Base-by-base conservation (phyloP, 2,888 invertebrate species). In the Odontomyia ornata region DNA sequence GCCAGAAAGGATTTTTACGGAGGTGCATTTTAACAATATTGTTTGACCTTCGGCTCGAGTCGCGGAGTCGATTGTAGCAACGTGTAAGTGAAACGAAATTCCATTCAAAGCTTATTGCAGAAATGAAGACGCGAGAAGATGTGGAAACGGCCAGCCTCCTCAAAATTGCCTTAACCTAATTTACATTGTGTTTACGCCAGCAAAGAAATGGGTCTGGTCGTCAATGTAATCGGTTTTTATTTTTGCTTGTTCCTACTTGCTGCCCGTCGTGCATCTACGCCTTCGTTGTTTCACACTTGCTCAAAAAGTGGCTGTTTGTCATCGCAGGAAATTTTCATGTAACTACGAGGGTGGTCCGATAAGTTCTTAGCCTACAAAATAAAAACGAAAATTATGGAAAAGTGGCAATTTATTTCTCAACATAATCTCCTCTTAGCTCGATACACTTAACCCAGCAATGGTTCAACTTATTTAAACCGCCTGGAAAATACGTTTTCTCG, bases 31-130 rank as follows among this genome's bases (percentile, higher is more conserved):
- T 36, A 56, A 65, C 75, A 67, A n/a, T n/a, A 76, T 75, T 62
- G 76, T 77, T 77, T 77, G 75, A 77, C 77, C 77, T 77, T 76
- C 77, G 77, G 77, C 75, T 77, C 77, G 57, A 75, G 65, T 77
- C 65, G 67, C 69, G 67, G 11, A 76, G 43, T 13, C 15, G 30
- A 9, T 52, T 18, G 52, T 9, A 52, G 52, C 52, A 52, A 52
- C 7, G 4, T 9, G 52, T 15, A 52, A 18, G n/a, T 15, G 52
- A 15, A 18, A 52, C 4, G 18, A 13, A 4, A 18, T 52, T 52
- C 7, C 2, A n/a, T 13, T 15, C 3, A 15, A 4, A 1, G 11
- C 25, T 3, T 13, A 25, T n/a, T 47, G 69, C 15, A 13, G 46
- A 23, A 25, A 69, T 69, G 69, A 11, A 69, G 56, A 72, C 72